Conservation (phyloP, 2,113 vertebrate genomes). For the Pontoporia blainvillei region DNA sequence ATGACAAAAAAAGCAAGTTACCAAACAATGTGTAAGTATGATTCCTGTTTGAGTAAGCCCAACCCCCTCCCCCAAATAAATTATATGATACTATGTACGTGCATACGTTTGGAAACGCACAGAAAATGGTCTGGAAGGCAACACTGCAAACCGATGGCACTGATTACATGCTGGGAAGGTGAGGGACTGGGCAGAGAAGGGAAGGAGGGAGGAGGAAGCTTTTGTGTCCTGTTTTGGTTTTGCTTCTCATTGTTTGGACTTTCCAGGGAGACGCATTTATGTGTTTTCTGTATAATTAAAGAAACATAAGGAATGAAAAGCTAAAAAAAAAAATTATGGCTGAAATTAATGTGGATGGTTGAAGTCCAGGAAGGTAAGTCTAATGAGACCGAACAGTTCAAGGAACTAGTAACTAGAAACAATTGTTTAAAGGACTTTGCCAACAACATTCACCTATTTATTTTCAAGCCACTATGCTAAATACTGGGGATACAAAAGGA, state of each 20-base stretch:
- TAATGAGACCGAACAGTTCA: neutral
- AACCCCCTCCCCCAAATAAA: neutral
- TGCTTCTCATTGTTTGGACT: neutral
- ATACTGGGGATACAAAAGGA: neutral
- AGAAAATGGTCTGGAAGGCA: neutral
- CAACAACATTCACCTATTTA: neutral
- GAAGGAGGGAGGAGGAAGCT: neutral
- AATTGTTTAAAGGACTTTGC: neutral
- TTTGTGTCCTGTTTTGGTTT: neutral
- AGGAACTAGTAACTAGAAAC: neutral
- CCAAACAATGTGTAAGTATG: neutral
- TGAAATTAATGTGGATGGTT: neutral
- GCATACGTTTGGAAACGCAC: neutral
- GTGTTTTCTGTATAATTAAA: neutral
- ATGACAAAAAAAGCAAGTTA: neutral
- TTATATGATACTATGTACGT: neutral
- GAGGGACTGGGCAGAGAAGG: neutral
- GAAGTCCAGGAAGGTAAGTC: neutral
- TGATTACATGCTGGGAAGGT: neutral
- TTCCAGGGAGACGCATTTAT: neutral
- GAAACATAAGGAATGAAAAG: neutral
- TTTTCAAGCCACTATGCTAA: constrained; percentile 8
- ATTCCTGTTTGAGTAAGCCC: neutral
- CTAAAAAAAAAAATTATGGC: neutral
- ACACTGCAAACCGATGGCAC: fast-evolving